Evolutionary conservation across 2,888 invertebrate species (phyloP).

Genomic region (Heteromyza rotundicornis): DNA sequence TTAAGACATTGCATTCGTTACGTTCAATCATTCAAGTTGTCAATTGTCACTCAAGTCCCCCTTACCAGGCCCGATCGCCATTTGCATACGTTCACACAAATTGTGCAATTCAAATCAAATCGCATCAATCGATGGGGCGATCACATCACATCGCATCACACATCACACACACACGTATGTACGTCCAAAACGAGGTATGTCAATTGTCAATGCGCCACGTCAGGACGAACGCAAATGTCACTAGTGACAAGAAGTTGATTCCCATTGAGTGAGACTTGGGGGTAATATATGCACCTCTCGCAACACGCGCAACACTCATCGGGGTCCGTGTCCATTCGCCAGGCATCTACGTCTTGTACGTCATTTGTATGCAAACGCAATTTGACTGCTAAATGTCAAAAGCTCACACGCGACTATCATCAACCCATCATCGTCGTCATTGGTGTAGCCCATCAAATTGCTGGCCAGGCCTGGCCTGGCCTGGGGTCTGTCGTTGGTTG

Average conservation of each 20-base stretch:
- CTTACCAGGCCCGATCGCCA: slow-evolving; percentile 1
- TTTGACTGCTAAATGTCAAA: slow-evolving; percentile 1
- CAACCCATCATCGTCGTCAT: not conserved
- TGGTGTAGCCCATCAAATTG: not conserved
- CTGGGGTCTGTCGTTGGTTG: not conserved
- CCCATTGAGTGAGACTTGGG: not conserved
- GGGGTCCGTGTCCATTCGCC: too few species aligned
- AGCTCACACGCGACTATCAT: not conserved
- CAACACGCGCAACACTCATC: too few species aligned
- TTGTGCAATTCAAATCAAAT: slow-evolving; percentile 10
- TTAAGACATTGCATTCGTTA: slow-evolving; percentile 14
- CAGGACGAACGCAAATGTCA: not conserved
- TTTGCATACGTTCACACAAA: slow-evolving; percentile 15
- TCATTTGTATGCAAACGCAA: slow-evolving; percentile 1
- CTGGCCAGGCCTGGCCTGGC: not conserved
- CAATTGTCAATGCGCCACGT: not conserved
- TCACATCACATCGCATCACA: not conserved
- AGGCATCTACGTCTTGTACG: not conserved
- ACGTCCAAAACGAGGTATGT: not conserved
- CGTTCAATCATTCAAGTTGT: slow-evolving; percentile 19
- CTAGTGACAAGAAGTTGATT: not conserved
- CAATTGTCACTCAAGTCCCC: slow-evolving; percentile 18
- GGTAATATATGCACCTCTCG: not conserved
- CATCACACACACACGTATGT: not conserved
- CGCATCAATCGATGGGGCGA: not conserved